These are phyloP conservation scores for Apamea crenata DNA, from an alignment of 2,888 invertebrate genomes.

Conservation along the genomic window DNA sequence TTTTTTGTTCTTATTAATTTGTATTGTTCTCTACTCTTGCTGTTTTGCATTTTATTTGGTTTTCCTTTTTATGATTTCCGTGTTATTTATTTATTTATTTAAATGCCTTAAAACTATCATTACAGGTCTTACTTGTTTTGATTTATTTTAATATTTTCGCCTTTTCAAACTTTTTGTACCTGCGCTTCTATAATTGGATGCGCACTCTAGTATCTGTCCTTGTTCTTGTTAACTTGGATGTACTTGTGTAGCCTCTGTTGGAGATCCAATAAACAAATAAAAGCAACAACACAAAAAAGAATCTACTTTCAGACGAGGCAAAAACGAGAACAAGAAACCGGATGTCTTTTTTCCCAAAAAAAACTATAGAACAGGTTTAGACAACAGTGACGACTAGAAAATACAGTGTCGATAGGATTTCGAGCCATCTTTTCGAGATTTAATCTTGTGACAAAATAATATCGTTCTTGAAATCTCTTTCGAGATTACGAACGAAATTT, in stretches of 20 bases:
- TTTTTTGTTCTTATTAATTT: background rate
- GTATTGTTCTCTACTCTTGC: background rate
- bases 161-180: background rate
- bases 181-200: background rate
- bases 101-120: no score
- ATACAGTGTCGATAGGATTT: background rate
- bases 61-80: background rate
- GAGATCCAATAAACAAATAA: background rate
- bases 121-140: no score
- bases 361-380: background rate
- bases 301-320: background rate
- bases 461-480: background rate
- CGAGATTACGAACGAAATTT: background rate
- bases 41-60: background rate
- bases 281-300: background rate
- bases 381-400: background rate
- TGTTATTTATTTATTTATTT: background rate
- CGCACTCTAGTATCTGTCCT: background rate
- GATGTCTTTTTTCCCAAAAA: background rate
- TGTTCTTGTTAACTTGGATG: background rate
- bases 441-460: background rate
- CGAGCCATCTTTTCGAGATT: background rate
- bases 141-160: background rate
- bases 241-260: background rate
- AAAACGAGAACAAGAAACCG: background rate